Base-by-base conservation (phyloP, 2,113 vertebrate genomes). In the Sinosuthora webbiana region DNA sequence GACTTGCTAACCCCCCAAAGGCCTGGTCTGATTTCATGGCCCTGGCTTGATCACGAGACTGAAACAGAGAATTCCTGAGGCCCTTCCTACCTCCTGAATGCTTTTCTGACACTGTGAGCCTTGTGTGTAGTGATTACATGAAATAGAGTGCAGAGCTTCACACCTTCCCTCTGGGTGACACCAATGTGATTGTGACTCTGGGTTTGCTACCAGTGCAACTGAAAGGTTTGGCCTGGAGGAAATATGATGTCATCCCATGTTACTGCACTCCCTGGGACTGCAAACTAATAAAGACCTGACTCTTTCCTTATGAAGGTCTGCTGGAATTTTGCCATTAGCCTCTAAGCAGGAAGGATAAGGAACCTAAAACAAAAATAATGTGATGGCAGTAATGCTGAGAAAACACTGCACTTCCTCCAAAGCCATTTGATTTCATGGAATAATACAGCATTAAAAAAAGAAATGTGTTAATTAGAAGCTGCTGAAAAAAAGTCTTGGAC, bases 311-410 rank as follows among this genome's bases (percentile, higher is more conserved):
- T 15, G 67, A 79, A 90, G 28, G 28, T 71, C 56, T 83, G 37
- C 35, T 93, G 79, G 83, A 96, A 90, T 89, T 90, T 78, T 82
- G 80, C 76, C 90, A 81, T 25, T 88, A 79, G 87, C 56, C 41
- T 83, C 4, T 4, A 77, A 15, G 63, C 35, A 64, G 52, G 52
- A 68, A 94, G 71, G 64, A 83, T 75, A 75, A 90, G 39, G 60
- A 86, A 71, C 7, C 12, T 60, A 83, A 81, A 37, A 77, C 24
- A 84, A 93, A 94, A 95, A 90, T 77, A 90, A 90, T 67, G 44
- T 67, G 47, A 68, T 57, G 83, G 39, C 20, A 68, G 31, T 78
- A 92, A 92, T 11, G n/a, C 64, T 90, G 76, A 87, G 87, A 67
- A 94, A 95, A 88, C 35, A 77, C 16, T 70, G 23, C 13, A 16